phyloP scores from a whole-genome alignment of 2,113 vertebrate genomes.

The Chloropsis cyanopogon region DNA sequence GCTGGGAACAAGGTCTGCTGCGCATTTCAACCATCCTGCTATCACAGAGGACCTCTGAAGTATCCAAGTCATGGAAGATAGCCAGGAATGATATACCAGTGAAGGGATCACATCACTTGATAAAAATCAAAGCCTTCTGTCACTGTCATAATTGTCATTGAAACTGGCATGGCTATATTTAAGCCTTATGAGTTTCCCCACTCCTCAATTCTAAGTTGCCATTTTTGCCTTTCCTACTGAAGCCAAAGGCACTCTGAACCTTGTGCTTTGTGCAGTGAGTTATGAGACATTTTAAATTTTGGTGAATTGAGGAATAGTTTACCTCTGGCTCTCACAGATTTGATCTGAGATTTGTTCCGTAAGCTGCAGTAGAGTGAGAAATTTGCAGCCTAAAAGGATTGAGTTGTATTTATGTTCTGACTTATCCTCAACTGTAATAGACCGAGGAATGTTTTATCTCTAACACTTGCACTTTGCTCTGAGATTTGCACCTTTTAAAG shows the following conservation, averaged over 20 bases:
- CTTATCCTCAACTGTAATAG: constrained; percentile 37
- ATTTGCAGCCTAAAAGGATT: not conserved
- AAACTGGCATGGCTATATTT: not conserved
- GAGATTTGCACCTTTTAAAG: not conserved
- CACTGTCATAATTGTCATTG: not conserved
- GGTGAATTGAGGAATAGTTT: constrained; percentile 9
- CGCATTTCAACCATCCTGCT: not conserved
- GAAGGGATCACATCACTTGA: not conserved
- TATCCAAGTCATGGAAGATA: not conserved
- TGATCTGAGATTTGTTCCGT: not conserved
- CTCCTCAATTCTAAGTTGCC: not conserved
- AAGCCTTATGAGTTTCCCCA: not conserved
- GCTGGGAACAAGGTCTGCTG: not conserved
- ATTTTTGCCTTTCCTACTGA: not conserved
- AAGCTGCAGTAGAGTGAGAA: not conserved
- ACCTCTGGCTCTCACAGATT: not conserved
- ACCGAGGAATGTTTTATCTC: constrained; percentile 19
- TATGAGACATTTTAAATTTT: constrained; percentile 35
- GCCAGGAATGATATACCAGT: not conserved
- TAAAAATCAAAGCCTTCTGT: not conserved
- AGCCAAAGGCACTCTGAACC: not conserved
- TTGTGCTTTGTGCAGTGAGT: not conserved
- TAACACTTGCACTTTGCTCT: not conserved
- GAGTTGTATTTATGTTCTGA: constrained; percentile 21
- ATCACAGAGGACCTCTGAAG: not conserved